Evolutionary conservation across 2,797 vertebrate species (phyloP).

Genomic region (Artibeus jamaicensis): DNA sequence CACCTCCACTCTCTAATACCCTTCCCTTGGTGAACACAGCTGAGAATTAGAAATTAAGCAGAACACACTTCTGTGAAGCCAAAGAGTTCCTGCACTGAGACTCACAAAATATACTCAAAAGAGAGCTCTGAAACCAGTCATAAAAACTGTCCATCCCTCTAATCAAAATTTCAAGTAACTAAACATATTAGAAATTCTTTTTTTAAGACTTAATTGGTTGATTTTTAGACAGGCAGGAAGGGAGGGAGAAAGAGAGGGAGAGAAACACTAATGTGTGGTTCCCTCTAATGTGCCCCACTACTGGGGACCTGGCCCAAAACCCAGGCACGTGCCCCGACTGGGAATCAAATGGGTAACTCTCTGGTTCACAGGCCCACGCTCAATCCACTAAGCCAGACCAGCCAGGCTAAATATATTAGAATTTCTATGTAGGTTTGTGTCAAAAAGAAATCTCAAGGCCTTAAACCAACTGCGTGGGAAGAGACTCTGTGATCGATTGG

Average conservation of each 20-base stretch:
- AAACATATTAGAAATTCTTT: neutral
- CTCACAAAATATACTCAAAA: neutral
- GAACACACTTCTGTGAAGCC: neutral
- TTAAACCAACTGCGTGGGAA: neutral
- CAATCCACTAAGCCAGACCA: no score
- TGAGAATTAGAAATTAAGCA: neutral
- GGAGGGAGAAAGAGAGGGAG: no score
- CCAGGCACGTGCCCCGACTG: no score
- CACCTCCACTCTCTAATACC: neutral
- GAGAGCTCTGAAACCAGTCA: neutral
- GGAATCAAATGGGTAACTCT: no score
- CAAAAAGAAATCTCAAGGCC: neutral
- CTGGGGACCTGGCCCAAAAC: no score
- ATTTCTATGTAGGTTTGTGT: neutral
- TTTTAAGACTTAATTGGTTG: no score
- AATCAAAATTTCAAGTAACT: neutral
- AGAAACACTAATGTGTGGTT: no score
- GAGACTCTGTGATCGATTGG: neutral
- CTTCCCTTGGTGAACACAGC: neutral
- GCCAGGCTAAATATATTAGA: neutral
- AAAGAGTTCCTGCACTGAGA: neutral
- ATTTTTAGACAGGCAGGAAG: no score
- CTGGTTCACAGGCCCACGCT: no score
- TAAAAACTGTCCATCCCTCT: neutral
- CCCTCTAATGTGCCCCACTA: no score